phyloP scores from a whole-genome alignment of 2,888 invertebrate species.

The Cataglyphis cursor region DNA sequence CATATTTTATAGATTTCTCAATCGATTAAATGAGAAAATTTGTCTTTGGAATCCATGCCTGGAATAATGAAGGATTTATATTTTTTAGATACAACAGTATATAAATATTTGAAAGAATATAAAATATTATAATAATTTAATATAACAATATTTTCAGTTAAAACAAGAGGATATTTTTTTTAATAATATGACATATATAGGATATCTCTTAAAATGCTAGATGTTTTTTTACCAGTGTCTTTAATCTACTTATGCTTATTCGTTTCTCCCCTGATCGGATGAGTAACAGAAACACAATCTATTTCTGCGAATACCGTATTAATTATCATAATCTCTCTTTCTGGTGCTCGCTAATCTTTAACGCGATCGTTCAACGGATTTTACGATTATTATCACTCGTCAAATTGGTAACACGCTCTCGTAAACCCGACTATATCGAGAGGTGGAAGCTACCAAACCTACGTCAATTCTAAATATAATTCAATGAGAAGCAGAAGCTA shows the following conservation, averaged over 20 bases:
- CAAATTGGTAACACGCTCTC: constrained; percentile 43
- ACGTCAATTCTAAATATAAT: constrained; percentile 81
- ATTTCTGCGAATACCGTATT: not conserved
- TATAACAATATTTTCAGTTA: not conserved
- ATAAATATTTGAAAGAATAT: not conserved
- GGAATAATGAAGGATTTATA: not conserved
- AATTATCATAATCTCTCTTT: constrained; percentile 17
- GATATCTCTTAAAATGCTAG: not conserved
- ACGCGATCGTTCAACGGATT: constrained; percentile 36
- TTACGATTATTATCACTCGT: constrained; percentile 49
- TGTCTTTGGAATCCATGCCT: not conserved
- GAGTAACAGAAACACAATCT: not conserved
- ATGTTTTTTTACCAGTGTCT: not conserved
- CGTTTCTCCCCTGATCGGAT: not conserved
- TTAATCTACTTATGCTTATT: not conserved
- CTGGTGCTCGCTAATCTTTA: not conserved
- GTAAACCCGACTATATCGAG: constrained; percentile 10
- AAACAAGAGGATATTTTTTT: not conserved
- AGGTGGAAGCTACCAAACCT: constrained; percentile 58
- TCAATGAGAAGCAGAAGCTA: constrained; percentile 53
- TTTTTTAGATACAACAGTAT: not conserved
- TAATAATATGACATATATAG: not conserved
- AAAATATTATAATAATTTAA: not conserved
- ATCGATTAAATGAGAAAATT: not conserved
- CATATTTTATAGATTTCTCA: not conserved